A percentile compares a stretch with the other conserved stretches of the same genome.
Conservation (phyloP, 2,113 vertebrate species). For the Alaudala cheleensis region DNA sequence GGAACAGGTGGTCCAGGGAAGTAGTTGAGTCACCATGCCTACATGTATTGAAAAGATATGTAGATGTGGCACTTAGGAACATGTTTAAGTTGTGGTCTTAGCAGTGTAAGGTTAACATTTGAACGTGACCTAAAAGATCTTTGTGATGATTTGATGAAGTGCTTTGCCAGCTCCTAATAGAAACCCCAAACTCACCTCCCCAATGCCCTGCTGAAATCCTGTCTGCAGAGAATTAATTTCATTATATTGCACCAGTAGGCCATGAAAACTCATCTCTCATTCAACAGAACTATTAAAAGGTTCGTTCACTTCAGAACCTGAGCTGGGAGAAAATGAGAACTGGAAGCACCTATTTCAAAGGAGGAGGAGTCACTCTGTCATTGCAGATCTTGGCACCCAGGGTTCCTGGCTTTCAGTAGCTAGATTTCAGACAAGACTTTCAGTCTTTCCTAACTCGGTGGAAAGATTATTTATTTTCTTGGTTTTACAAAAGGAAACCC, state of each 20-base stretch:
- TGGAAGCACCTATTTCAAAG: not conserved
- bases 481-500: not conserved
- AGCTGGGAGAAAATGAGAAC: not conserved
- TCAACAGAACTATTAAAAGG: not conserved
- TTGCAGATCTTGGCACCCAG: not conserved
- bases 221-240: not conserved
- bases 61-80: not conserved
- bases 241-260: fast-evolving
- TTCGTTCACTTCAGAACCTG: not conserved
- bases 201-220: not conserved
- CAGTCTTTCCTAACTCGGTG: not conserved
- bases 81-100: not conserved
- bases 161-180: not conserved
- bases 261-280: not conserved
- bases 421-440: not conserved
- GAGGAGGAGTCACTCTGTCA: not conserved
- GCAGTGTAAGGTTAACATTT: not conserved
- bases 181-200: not conserved
- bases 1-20: not conserved
- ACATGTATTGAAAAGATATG: not conserved
- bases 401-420: not conserved
- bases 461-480: not conserved
- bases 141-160: not conserved
- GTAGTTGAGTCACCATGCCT: not conserved
- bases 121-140: not conserved